Percentiles rank a stretch among this genome's conserved stretches.
These are phyloP conservation scores for Ectropis crepuscularia DNA, from an alignment of 2,888 invertebrate genomes.

Conservation along the genomic window DNA sequence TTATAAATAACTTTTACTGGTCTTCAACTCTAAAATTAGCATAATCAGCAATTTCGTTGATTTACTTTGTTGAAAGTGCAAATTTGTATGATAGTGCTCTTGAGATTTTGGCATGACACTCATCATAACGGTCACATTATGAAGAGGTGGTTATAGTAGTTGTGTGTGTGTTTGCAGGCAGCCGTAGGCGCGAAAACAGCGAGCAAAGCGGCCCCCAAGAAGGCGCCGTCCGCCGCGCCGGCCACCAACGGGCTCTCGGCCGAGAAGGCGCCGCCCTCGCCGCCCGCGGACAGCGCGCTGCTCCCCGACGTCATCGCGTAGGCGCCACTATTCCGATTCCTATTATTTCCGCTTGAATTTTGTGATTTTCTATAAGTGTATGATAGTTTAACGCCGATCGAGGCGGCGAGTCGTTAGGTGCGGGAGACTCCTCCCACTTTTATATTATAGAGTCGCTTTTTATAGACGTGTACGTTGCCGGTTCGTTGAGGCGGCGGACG, in stretches of 20 bases:
- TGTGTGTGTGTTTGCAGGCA: constrained; percentile 49
- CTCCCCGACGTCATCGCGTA: constrained; percentile 81
- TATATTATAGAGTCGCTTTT: constrained; percentile 83
- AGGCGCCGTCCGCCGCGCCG: constrained; percentile 42
- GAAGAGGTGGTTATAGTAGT: too few relatives aligned
- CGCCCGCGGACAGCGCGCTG: constrained; percentile 70
- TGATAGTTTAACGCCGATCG: constrained; percentile 74
- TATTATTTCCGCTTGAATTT: constrained; percentile 84
- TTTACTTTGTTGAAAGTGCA: too few relatives aligned
- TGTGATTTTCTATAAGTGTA: constrained; percentile 84
- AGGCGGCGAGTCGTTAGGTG: constrained; percentile 77
- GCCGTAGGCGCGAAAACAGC: constrained; percentile 56
- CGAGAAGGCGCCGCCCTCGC: constrained; percentile 76
- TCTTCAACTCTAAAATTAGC: too few relatives aligned
- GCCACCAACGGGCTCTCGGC: constrained; percentile 47
- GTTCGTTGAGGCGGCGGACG: constrained; percentile 47
- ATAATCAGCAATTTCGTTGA: too few relatives aligned
- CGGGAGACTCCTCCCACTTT: constrained; percentile 78
- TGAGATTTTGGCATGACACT: too few relatives aligned
- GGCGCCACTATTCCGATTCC: constrained; percentile 62
- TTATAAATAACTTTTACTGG: too few relatives aligned
- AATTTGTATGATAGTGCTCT: too few relatives aligned
- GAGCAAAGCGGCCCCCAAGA: constrained; percentile 56
- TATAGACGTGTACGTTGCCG: constrained; percentile 73
- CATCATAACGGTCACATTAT: too few relatives aligned